Base-by-base conservation (phyloP, 2,113 vertebrate genomes). In the Sclerurus mexicanus region DNA sequence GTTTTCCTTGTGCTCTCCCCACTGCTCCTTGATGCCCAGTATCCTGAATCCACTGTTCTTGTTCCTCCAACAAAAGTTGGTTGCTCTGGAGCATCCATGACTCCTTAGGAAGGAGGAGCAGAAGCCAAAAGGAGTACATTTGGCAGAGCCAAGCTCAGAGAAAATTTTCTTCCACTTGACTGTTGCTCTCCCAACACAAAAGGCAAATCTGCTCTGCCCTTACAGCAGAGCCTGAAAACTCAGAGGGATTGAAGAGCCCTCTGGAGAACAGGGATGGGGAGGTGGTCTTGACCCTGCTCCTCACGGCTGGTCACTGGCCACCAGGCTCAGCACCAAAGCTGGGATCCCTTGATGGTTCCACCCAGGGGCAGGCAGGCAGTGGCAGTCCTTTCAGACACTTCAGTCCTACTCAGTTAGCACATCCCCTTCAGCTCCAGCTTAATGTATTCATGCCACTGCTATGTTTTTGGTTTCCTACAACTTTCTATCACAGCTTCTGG, bases 401-500 rank as follows among this genome's bases (percentile, higher is more conserved):
- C 42, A 58, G 37, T 20, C 42, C 59, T 42, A 44, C 40, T 5
- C 50, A 84, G 21, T 22, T 15, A 63, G 33, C 60, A 52, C 0
- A 0, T 49, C 35, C 67, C 64, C 76, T 82, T 39, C 1, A 28
- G 35, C 87, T 92, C 22, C 44, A 47, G 9, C 44, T 81, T 50
- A 67, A 92, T 59, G 39, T 50, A 87, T 93, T 90, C 59, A 47
- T 39, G 35, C n/a, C 69, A 55, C 52, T 56, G 75, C 35, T 42
- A 17, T 9, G 30, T 6, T 74, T 86, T 81, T 62, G 19, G 46
- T 80, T 91, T 75, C 91, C 84, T 82, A 44, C 1, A 1, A 40
- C n/a, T 86, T 77, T 73, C 72, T 89, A 35, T 75, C 66, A 68
- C 74, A 68, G 91, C 37, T 82, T 85, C 89, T 91, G 69, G 66